A percentile compares a stretch with the other conserved stretches of the same genome.
phyloP scores from a whole-genome alignment of 1,140 invertebrate species.

The Brachionus rubens region DNA sequence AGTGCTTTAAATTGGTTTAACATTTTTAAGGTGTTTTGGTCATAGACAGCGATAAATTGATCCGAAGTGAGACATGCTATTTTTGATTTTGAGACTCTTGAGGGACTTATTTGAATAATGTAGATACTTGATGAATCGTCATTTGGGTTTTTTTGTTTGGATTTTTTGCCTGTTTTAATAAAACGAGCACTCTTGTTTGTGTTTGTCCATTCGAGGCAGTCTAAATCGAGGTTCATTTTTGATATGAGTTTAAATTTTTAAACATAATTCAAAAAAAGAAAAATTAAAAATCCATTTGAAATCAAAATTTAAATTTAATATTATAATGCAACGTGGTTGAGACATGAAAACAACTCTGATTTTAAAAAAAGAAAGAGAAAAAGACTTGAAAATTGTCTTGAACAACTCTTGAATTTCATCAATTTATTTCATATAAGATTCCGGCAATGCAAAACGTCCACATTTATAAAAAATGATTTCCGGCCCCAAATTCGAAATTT shows the following conservation, averaged over 20 bases:
- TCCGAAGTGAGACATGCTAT: constrained; percentile 20
- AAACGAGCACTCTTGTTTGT: neutral
- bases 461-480: too few species aligned
- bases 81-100: neutral
- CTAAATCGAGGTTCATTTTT: constrained; percentile 17
- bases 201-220: constrained; percentile 23
- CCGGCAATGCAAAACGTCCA: too few species aligned
- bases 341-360: too few species aligned
- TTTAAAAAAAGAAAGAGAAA: too few species aligned
- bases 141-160: neutral
- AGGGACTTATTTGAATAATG: constrained; percentile 1
- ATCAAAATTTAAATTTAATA: neutral
- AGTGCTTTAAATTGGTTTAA: neutral
- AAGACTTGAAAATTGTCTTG: too few species aligned
- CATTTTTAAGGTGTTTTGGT: neutral
- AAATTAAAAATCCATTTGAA: neutral
- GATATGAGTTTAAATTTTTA: neutral
- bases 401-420: too few species aligned
- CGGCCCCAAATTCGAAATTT: too few species aligned
- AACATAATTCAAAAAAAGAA: neutral
- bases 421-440: too few species aligned
- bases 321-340: neutral
- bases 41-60: neutral
- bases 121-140: neutral
- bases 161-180: constrained; percentile 8